Evolutionary conservation across 2,888 invertebrate species (phyloP).

Genomic region (Cataglyphis rosenhaueri): DNA sequence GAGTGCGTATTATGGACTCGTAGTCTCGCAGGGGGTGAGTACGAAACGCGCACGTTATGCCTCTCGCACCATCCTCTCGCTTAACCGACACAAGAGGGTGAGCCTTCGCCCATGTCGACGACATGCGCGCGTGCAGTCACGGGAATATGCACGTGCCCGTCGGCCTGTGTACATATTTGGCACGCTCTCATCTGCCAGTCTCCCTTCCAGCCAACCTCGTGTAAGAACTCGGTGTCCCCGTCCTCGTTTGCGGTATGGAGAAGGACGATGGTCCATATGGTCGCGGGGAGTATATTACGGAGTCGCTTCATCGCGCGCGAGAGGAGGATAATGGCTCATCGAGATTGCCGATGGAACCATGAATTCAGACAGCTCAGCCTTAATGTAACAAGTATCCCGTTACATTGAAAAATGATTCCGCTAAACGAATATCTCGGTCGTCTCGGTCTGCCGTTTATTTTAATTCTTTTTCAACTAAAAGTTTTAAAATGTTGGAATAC

Average conservation of each 20-base stretch:
- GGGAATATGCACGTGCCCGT: slow-evolving; percentile 31
- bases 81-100: slow-evolving; percentile 43
- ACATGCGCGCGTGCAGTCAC: slow-evolving; percentile 16
- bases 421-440: neutral
- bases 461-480: neutral
- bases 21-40: slow-evolving; percentile 32
- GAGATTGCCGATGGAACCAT: neutral
- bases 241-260: slow-evolving; percentile 40
- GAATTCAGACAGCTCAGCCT: neutral
- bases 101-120: slow-evolving; percentile 2
- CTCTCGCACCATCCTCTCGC: slow-evolving; percentile 45
- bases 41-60: slow-evolving; percentile 56
- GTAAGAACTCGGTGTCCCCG: slow-evolving; percentile 32
- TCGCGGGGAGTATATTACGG: slow-evolving; percentile 16
- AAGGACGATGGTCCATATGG: slow-evolving; percentile 14
- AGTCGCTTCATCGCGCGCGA: slow-evolving; percentile 30
- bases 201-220: neutral
- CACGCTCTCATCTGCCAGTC: slow-evolving; percentile 24
- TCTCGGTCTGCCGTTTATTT: neutral
- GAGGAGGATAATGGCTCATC: neutral
- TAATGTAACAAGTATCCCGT: slow-evolving; percentile 6
- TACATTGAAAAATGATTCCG: neutral
- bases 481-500: neutral
- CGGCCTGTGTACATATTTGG: slow-evolving; percentile 54
- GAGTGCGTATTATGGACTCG: slow-evolving; percentile 63